Evolutionary conservation across 2,797 vertebrate species (phyloP).

Genomic region (Rhinella marina): DNA sequence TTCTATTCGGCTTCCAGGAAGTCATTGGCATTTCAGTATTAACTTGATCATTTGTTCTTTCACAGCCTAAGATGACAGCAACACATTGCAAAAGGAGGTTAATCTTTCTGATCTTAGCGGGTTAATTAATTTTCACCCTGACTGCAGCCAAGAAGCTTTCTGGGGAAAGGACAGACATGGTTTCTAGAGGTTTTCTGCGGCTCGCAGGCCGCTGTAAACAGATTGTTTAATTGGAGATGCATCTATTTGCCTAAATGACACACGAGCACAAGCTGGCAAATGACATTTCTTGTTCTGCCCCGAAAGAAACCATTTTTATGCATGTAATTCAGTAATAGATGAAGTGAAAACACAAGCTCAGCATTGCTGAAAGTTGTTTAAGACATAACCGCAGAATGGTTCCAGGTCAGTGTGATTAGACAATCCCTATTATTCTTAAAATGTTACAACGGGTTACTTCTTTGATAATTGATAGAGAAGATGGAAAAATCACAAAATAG

Average conservation of each 20-base stretch:
- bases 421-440: not conserved
- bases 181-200: slow-evolving; percentile 7
- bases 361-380: not conserved
- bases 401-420: not conserved
- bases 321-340: not conserved
- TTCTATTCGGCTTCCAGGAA: slow-evolving; percentile 45
- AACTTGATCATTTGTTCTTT: slow-evolving; percentile 41
- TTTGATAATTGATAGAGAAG: no score
- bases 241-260: slow-evolving; percentile 26
- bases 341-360: not conserved
- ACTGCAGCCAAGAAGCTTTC: slow-evolving; percentile 37
- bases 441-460: not conserved
- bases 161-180: slow-evolving; percentile 32
- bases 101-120: slow-evolving; percentile 45
- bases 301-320: not conserved
- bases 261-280: not conserved
- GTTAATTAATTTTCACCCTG: slow-evolving; percentile 47
- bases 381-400: not conserved
- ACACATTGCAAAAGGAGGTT: slow-evolving; percentile 33
- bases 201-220: not conserved
- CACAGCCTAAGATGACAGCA: slow-evolving; percentile 25
- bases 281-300: not conserved
- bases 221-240: slow-evolving; percentile 19
- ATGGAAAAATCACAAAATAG: no score
- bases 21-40: slow-evolving; percentile 43